Conservation (phyloP, 53 echinoderm and acorn worm genomes). For the Zoroaster sp. region DNA sequence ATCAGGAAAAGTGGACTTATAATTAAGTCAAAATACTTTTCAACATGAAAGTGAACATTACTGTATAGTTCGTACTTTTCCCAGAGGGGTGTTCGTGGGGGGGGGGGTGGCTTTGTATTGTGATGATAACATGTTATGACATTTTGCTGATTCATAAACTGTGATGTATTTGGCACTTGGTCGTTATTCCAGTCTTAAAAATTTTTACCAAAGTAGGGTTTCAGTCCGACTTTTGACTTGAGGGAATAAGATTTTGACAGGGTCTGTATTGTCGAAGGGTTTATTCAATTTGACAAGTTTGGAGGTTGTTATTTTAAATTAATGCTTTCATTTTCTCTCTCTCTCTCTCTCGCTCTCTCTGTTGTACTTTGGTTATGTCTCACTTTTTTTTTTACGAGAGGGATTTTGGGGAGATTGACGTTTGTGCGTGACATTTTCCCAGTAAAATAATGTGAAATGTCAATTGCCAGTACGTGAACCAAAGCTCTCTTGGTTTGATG, state of each 20-base stretch:
- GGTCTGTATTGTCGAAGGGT: not conserved
- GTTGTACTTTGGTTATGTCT: not conserved
- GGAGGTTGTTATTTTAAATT: conserved; percentile 25
- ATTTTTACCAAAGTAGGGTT: not conserved
- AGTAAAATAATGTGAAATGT: not conserved
- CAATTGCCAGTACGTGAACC: not conserved
- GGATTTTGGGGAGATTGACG: not conserved
- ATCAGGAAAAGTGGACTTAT: too few species aligned
- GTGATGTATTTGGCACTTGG: not conserved
- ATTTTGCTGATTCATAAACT: not conserved
- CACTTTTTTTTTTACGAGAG: not conserved
- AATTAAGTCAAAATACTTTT: too few species aligned
- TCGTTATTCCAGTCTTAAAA: not conserved
- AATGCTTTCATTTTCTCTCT: not conserved
- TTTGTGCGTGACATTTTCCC: not conserved
- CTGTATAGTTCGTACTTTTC: too few species aligned
- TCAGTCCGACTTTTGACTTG: not conserved
- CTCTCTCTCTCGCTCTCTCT: too few species aligned
- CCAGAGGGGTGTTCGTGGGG: too few species aligned
- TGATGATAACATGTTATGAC: not conserved
- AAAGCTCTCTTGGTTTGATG: not conserved
- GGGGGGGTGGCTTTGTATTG: not conserved
- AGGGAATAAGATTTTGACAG: not conserved
- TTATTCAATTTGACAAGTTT: not conserved
- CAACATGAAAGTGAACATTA: too few species aligned